Percentiles rank a stretch among this genome's conserved stretches.
Evolutionary conservation across 2,797 vertebrate genomes (phyloP).

Genomic region (Hippopotamyrus pictus): DNA sequence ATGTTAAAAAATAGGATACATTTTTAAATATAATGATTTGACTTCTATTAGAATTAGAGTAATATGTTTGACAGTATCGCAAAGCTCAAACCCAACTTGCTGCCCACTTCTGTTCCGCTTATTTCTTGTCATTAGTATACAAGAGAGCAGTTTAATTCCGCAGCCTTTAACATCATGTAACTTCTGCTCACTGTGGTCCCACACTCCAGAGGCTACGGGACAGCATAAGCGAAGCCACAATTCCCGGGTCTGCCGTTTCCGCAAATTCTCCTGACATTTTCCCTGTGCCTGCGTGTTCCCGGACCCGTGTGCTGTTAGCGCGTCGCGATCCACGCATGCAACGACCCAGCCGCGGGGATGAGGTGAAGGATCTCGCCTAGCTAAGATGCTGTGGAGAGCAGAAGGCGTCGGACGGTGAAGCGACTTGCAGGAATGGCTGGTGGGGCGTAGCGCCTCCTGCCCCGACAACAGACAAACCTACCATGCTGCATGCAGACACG

Average conservation of each 20-base stretch:
- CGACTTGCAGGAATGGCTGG: background rate
- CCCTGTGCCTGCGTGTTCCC: background rate
- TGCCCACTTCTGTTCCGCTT: background rate
- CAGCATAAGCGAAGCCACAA: background rate
- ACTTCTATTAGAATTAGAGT: conserved; percentile 17
- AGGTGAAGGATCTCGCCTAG: background rate
- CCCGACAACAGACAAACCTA: background rate
- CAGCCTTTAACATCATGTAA: background rate
- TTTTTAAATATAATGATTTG: background rate
- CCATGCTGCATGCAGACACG: background rate
- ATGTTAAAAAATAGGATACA: conserved; percentile 26
- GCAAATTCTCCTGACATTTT: background rate
- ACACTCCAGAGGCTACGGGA: background rate
- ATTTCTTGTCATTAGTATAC: background rate
- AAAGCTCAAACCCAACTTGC: conserved; percentile 5
- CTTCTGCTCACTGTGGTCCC: background rate
- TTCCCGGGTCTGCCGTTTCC: background rate
- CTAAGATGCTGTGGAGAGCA: background rate
- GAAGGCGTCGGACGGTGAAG: background rate
- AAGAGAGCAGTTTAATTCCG: background rate
- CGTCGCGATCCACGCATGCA: background rate
- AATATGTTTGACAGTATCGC: conserved; percentile 9
- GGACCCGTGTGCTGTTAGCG: background rate
- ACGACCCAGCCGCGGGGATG: background rate
- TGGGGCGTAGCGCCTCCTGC: too few relatives aligned